These are phyloP conservation scores for Punctoribates punctum DNA, from an alignment of 2,888 invertebrate genomes.

Conservation along the genomic window DNA sequence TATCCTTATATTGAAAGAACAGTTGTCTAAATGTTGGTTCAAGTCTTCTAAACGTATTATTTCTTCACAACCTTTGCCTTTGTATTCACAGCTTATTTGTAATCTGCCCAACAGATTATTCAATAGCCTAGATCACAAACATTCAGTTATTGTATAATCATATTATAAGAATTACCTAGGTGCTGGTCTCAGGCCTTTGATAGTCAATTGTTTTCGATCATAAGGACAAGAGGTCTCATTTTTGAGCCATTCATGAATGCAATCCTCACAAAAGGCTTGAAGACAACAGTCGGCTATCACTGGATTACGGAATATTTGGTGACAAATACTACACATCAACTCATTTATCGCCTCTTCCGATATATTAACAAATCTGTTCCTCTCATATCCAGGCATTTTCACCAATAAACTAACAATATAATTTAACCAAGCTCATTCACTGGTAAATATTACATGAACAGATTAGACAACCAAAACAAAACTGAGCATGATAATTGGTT, in stretches of 20 bases:
- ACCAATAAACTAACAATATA: too few species aligned
- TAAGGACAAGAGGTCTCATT: background rate
- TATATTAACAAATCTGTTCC: background rate
- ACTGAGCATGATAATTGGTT: too few species aligned
- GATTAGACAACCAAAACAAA: too few species aligned
- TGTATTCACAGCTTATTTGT: slow-evolving; percentile 27
- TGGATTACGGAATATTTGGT: background rate
- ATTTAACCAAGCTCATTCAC: too few species aligned
- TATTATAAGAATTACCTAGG: slow-evolving; percentile 1
- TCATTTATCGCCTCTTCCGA: background rate
- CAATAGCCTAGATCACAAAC: background rate
- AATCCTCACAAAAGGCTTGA: slow-evolving; percentile 32
- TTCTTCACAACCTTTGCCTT: slow-evolving; percentile 17
- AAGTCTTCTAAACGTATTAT: slow-evolving; percentile 14
- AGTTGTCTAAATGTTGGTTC: background rate
- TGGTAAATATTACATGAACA: too few species aligned
- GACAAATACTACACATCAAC: slow-evolving; percentile 35
- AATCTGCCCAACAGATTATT: slow-evolving; percentile 26
- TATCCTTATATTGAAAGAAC: background rate
- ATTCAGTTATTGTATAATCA: background rate
- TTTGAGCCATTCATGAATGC: slow-evolving; percentile 25
- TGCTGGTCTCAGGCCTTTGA: background rate
- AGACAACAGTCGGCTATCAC: slow-evolving; percentile 30
- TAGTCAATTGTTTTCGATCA: background rate
- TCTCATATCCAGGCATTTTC: slow-evolving; percentile 5